phyloP scores from a whole-genome alignment of 1,140 invertebrate genomes.

The Megalopta genalis region DNA sequence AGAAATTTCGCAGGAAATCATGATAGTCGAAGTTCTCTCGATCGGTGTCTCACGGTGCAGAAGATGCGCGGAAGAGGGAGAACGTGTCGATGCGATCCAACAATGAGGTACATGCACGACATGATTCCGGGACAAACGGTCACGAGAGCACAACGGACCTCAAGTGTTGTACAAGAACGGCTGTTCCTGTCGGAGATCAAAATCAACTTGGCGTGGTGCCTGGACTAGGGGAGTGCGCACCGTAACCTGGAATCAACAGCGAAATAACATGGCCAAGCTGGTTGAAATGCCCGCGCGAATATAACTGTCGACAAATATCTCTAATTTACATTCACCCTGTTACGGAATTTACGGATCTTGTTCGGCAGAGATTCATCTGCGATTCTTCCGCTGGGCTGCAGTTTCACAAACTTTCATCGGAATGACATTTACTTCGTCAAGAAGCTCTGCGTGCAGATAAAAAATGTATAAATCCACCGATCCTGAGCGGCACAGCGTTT shows the following conservation, averaged over 20 bases:
- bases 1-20: background rate
- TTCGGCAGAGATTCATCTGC: background rate
- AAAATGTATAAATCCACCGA: background rate
- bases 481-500: background rate
- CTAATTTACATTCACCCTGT: slow-evolving; percentile 3
- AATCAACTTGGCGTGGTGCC: slow-evolving; percentile 37
- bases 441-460: background rate
- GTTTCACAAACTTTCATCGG: too few species aligned
- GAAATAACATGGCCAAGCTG: background rate
- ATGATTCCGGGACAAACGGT: slow-evolving; percentile 53
- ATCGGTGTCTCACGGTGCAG: background rate
- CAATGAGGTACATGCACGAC: slow-evolving; percentile 17
- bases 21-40: slow-evolving; percentile 2
- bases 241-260: slow-evolving; percentile 2
- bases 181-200: slow-evolving; percentile 45
- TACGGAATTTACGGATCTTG: background rate
- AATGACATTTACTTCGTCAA: background rate
- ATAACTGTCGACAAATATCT: background rate
- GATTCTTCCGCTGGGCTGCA: background rate
- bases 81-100: slow-evolving; percentile 19
- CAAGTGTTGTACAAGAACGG: slow-evolving; percentile 33
- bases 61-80: slow-evolving; percentile 4
- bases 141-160: slow-evolving; percentile 36
- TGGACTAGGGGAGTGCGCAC: background rate
- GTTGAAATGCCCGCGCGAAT: slow-evolving; percentile 1